phyloP scores from a whole-genome alignment of 2,797 vertebrate genomes.

The Pangasius mekongensis region DNA sequence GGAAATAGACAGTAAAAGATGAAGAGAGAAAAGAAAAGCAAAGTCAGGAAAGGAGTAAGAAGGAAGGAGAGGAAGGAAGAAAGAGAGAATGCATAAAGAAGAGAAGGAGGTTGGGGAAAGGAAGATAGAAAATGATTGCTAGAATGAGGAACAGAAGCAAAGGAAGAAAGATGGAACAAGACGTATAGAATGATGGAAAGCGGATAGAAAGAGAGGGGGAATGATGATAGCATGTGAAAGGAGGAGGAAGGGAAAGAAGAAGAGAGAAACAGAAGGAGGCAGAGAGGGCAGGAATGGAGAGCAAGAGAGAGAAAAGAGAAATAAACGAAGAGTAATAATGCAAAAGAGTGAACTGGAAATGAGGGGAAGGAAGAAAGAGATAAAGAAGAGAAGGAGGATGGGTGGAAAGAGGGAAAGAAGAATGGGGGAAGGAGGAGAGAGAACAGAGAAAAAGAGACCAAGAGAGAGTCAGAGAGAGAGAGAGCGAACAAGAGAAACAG shows the following conservation, averaged over 20 bases:
- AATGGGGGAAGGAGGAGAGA: not conserved
- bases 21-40: too few species aligned
- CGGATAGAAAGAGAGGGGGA: not conserved
- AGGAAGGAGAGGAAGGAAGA: slow-evolving; percentile 42
- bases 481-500: not conserved
- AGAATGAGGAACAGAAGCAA: not conserved
- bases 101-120: not conserved
- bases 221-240: too few species aligned
- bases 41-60: slow-evolving; percentile 23
- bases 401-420: not conserved
- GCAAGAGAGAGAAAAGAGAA: not conserved
- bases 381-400: too few species aligned
- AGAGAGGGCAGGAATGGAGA: not conserved
- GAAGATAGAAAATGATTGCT: too few species aligned
- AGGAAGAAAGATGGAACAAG: not conserved
- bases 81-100: not conserved
- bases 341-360: too few species aligned
- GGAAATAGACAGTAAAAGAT: slow-evolving; percentile 16
- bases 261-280: not conserved
- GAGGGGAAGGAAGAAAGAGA: too few species aligned
- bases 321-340: too few species aligned
- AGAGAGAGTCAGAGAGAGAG: too few species aligned
- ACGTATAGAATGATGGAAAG: not conserved
- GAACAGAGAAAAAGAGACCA: not conserved
- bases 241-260: not conserved